Evolutionary conservation across 2,888 invertebrate genomes (phyloP).

Genomic region (Creontiades dilutus): DNA sequence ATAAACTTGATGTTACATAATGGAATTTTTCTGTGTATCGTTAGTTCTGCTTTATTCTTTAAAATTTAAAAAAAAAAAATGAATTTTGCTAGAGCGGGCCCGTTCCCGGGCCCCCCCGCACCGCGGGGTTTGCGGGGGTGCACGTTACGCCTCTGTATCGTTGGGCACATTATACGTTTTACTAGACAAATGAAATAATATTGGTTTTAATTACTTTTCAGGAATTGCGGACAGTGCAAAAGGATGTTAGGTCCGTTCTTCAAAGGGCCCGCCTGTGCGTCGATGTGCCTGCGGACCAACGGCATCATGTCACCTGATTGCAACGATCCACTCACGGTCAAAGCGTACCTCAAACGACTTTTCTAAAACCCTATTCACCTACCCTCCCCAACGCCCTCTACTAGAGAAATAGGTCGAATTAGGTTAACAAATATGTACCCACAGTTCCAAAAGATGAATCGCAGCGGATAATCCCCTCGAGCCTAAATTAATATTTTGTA

Average conservation of each 20-base stretch:
- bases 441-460: background rate
- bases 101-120: no score
- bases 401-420: background rate
- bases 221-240: conserved; percentile 92
- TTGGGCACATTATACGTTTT: no score
- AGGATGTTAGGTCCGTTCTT: conserved; percentile 92
- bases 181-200: no score
- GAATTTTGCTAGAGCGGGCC: no score
- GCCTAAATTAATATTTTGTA: conserved; percentile 18
- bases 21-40: no score
- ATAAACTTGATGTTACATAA: no score
- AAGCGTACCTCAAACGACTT: conserved; percentile 78
- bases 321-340: conserved; percentile 80
- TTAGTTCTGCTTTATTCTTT: no score
- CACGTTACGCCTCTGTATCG: no score
- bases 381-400: background rate
- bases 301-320: conserved; percentile 79
- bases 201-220: conserved; percentile 63
- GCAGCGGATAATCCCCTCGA: background rate
- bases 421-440: background rate
- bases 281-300: conserved; percentile 84
- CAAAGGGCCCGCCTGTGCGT: conserved; percentile 91
- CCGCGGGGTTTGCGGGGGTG: no score
- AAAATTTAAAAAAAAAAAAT: no score
- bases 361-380: conserved; percentile 25